Base-by-base conservation (phyloP, 2,888 invertebrate species). In the Athalia circularis region DNA sequence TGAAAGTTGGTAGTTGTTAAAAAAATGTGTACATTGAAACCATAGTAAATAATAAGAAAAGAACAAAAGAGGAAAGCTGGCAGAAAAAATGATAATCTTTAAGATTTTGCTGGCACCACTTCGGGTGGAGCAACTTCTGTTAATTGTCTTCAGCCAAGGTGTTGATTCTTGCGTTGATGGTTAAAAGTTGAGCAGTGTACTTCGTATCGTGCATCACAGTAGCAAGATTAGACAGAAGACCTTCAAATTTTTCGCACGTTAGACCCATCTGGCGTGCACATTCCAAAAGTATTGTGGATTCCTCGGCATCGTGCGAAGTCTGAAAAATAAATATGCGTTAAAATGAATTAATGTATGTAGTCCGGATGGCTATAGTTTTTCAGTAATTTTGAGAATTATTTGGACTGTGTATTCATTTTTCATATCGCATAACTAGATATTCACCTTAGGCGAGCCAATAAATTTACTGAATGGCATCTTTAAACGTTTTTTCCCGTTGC, bases 141-240 rank as follows among this genome's bases (percentile, higher is more conserved):
- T 93, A 94, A 92, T 94, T 94, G 89, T 93, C 93, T 83, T 95
- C 94, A 81, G 96, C 95, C 91, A 96, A 92, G 85, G 93, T 93
- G 90, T 95, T 94, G 88, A 97, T 96, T 87, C 94, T 94, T 82
- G 95, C 93, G 91, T 97, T 97, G 87, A 97, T 95, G 84, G 94
- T 93, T 83, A 96, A 91, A 86, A 96, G 92, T 90, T 96, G 96
- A 72, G 92, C 92, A 85, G 96, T 92, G 89, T 96, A 97, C 80
- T 92, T 91, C 83, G 94, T 92, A 90, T 97, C 94, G 72, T 92
- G 91, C 87, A 96, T 92, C 75, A 96, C 93, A 80, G 92, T 92
- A 29, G 95, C 94, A 77, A 96, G 91, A 79, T 93, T 92, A 84
- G 92, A 92, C 81, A 97, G 92, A 79, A 94, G 92, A 79, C 92